phyloP scores from a whole-genome alignment of 2,888 invertebrate species.

The Epirrita christyi region DNA sequence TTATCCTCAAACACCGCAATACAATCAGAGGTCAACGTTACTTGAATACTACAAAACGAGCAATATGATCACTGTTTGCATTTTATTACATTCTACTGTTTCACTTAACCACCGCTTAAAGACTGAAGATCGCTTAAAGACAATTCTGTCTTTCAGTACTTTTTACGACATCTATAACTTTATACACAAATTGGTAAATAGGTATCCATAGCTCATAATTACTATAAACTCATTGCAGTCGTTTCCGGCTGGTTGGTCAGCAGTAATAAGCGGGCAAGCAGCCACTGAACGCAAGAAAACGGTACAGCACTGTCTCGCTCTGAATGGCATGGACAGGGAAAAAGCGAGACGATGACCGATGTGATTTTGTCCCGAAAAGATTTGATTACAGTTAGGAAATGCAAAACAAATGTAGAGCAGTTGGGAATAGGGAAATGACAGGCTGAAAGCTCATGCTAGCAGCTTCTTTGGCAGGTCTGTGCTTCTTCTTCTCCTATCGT shows the following conservation, averaged over 20 bases:
- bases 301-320: slow-evolving; percentile 74
- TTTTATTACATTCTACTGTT: too few species aligned
- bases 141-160: neutral
- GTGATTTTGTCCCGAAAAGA: slow-evolving; percentile 34
- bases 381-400: slow-evolving; percentile 18
- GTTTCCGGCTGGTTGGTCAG: slow-evolving; percentile 61
- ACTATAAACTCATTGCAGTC: slow-evolving; percentile 64
- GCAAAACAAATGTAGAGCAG: neutral
- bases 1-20: too few species aligned
- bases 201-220: slow-evolving; percentile 51
- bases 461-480: too few species aligned
- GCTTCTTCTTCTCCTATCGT: too few species aligned
- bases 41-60: too few species aligned
- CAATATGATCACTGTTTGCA: too few species aligned
- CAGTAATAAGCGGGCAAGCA: slow-evolving; percentile 59
- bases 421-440: too few species aligned
- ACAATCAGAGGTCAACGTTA: too few species aligned
- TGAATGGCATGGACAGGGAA: slow-evolving; percentile 58
- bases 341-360: slow-evolving; percentile 54
- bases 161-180: neutral
- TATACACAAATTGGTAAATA: slow-evolving; percentile 32
- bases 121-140: too few species aligned
- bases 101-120: too few species aligned
- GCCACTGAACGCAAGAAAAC: slow-evolving; percentile 61
- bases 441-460: too few species aligned